Base-by-base conservation (phyloP, 2,113 vertebrate species). In the Otus sunia region DNA sequence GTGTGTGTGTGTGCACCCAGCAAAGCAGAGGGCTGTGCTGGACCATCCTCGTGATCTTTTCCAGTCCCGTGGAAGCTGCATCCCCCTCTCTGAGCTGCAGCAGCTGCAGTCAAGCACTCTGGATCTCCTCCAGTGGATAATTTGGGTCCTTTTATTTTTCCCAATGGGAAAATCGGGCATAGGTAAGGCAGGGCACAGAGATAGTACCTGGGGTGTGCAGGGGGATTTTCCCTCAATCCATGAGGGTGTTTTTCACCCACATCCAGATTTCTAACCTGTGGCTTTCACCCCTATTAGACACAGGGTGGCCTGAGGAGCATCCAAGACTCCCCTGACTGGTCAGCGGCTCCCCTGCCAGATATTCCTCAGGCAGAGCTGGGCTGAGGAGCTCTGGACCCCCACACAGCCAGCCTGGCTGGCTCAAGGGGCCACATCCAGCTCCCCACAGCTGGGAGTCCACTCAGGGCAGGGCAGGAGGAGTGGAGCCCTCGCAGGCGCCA, bases 221-320 rank as follows among this genome's bases (percentile, higher is more conserved):
- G 25, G 17, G 9, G 8, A 15, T 3, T 19, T 86, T 29, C 23
- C 17, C 15, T 73, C 18, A 62, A 29, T 20, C 39, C 1, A 0
- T 14, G 17, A 68, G 22, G 5, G 11, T 37, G 32, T 50, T 95
- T 86, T 55, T 10, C 32, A 45, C 34, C 64, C 12, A n/a, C 18
- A 2, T 17, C 3, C 5, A 5, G 7, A 43, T 71, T 62, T 62
- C 36, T 8, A 43, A 11, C 8, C 11, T 26, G 22, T 16, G 25
- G 14, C 4, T 64, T 64, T 69, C 45, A 56, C 22, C 9, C 5
- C 10, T 47, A 0, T 18, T 21, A n/a, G 55, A 9, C 2, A 1
- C 36, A 22, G 1, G 0, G 30, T n/a, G 17, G 8, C 55, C 19
- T 5, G 9, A 63, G 32, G 21, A 6, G 4, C 14, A 36, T 19